Base-by-base conservation (phyloP, 2,888 invertebrate species). In the Phyllotreta striolata region DNA sequence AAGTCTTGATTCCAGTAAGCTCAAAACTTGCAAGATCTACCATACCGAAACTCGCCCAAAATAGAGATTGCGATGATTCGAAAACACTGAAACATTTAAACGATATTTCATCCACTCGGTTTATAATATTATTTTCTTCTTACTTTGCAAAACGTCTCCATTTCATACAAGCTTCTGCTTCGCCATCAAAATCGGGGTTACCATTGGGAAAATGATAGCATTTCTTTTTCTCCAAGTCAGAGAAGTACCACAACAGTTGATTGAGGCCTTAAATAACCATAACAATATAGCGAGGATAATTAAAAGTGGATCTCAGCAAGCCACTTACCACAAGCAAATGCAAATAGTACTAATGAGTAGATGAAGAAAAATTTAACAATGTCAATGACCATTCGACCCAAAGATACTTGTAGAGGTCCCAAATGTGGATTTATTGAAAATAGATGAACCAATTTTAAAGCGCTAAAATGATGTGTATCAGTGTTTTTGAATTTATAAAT, bases 341-440 rank as follows among this genome's bases (percentile, higher is more conserved):
- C 96, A 79, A 98, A 97, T 43, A 97, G 82, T 62, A 96, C 95
- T 79, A 96, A 83, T 70, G 93, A 90, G 78, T 96, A 96, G 75
- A 98, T 95, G 80, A 96, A 94, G 86, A 96, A 95, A 84, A 97
- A 97, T 81, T 97, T 97, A 70, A 97, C 88, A 68, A 98, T 96
- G 79, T 98, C 97, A 75, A 94, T 88, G 56, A 94, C 92, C 97
- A 94, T 94, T 76, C 95, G 86, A 55, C 97, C 97, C n/a, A 98
- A 83, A 1, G 97, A 97, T 58, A 98, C 96, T 83, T 97, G 97
- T 6, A 85, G 84, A 0, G 97, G 98, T 67, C 98, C 98, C 73
- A 98, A 85, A 81, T 98, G 95, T 0, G 97, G 97, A 83, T 96
- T 97, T 69, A 98, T 95, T 64, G 96, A 96, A 85, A 97, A 97